Percentiles rank a stretch among this genome's conserved stretches.
Evolutionary conservation across 2,113 vertebrate species (phyloP).

Genomic region (Piaya cayana): DNA sequence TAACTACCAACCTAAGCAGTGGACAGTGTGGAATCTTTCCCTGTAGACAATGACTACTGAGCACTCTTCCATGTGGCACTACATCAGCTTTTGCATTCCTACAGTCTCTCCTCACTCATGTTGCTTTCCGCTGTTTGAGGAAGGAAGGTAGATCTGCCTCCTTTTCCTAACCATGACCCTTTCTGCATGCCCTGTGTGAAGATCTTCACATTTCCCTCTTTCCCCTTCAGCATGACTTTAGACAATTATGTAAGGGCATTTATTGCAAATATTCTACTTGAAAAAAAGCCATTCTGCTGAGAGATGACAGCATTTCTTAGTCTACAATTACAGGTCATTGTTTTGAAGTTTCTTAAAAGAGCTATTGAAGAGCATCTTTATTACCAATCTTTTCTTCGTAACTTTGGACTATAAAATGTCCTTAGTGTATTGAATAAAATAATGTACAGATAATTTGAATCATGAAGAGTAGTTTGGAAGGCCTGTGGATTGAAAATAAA

Average conservation of each 20-base stretch:
- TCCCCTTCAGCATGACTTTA: not conserved
- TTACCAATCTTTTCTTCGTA: not conserved
- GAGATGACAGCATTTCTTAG: not conserved
- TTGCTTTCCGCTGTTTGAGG: not conserved
- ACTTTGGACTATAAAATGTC: not conserved
- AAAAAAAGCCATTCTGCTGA: not conserved
- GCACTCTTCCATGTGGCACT: not conserved
- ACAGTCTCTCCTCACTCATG: not conserved
- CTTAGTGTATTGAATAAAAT: not conserved
- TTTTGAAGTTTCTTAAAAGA: conserved; percentile 35
- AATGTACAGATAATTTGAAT: not conserved
- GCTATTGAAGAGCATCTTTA: not conserved
- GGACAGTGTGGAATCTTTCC: not conserved
- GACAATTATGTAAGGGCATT: not conserved
- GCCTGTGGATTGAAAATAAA: conserved; percentile 15
- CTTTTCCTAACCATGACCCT: not conserved
- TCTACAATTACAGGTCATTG: conserved; percentile 1
- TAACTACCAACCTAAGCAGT: not conserved
- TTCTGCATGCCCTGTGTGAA: not conserved
- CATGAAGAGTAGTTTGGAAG: not conserved
- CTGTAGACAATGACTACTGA: not conserved
- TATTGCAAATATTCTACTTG: not conserved
- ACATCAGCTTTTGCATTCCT: not conserved
- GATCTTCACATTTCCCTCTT: not conserved
- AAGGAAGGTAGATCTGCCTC: not conserved